Percentiles rank a stretch among this genome's conserved stretches.
Conservation (phyloP, 1,140 invertebrate species). For the Heliconius melpomene region DNA sequence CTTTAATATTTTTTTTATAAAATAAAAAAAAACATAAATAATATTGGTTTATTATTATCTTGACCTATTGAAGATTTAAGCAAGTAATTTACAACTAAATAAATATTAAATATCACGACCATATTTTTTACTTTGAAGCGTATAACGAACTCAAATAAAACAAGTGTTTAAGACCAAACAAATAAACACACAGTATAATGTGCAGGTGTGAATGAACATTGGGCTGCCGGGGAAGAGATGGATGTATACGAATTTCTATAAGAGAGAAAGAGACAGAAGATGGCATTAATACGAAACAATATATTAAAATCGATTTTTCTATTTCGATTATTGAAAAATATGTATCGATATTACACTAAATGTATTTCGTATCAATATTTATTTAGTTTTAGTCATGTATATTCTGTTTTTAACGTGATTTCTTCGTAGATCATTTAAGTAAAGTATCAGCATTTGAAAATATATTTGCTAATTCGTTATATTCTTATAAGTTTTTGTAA, state of each 20-base stretch:
- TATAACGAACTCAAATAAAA: constrained; percentile 53
- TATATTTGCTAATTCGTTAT: no score
- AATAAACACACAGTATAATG: constrained; percentile 58
- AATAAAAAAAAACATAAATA: not conserved
- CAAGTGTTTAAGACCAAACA: constrained; percentile 51
- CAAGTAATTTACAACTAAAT: constrained; percentile 8
- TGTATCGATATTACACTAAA: not conserved
- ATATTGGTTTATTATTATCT: no score
- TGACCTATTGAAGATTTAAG: not conserved
- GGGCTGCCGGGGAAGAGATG: constrained; percentile 41
- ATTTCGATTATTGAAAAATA: constrained; percentile 13
- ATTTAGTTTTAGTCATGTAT: not conserved
- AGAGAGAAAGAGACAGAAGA: constrained; percentile 19
- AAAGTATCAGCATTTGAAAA: no score
- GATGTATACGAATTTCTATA: not conserved
- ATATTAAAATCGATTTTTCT: constrained; percentile 18
- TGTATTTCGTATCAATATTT: not conserved
- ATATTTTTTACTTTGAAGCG: constrained; percentile 15
- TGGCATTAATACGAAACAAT: constrained; percentile 1
- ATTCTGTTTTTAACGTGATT: not conserved
- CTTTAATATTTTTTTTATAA: no score
- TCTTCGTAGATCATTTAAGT: no score
- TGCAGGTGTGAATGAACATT: constrained; percentile 62
- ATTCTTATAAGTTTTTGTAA: no score
- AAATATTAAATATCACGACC: not conserved